phyloP scores from a whole-genome alignment of 2,888 invertebrate genomes.

The Chamaedrilus cognettii region DNA sequence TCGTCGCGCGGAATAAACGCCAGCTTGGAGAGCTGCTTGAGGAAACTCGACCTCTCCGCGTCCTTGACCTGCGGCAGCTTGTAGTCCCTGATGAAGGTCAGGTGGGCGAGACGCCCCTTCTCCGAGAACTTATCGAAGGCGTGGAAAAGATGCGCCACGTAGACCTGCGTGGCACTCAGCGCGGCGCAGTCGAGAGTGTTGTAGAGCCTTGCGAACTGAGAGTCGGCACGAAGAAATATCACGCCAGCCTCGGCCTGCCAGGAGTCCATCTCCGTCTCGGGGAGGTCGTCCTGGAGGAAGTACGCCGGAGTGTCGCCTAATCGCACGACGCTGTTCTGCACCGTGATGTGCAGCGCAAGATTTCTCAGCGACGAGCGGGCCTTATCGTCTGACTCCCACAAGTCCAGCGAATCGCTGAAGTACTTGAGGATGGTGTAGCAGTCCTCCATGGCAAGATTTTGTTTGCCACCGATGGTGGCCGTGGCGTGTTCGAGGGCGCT shows the following conservation, averaged over 20 bases:
- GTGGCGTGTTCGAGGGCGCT: constrained; percentile 27
- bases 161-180: constrained; percentile 34
- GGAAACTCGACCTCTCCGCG: constrained; percentile 28
- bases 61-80: constrained; percentile 33
- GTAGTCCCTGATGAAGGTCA: constrained; percentile 36
- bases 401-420: constrained; percentile 36
- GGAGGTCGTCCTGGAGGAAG: constrained; percentile 38
- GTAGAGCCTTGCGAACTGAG: constrained; percentile 30
- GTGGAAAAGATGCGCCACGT: constrained; percentile 36
- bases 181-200: constrained; percentile 30
- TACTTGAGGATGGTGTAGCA: constrained; percentile 38
- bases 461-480: constrained; percentile 7
- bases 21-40: constrained; percentile 27
- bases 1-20: constrained; percentile 32
- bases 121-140: constrained; percentile 34
- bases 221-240: constrained; percentile 33
- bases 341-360: constrained; percentile 36
- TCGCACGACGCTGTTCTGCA: constrained; percentile 33
- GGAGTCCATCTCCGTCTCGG: constrained; percentile 33
- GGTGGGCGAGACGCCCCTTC: constrained; percentile 32
- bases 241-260: constrained; percentile 35
- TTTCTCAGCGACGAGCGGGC: constrained; percentile 24
- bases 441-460: constrained; percentile 31
- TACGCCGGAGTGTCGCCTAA: constrained; percentile 31
- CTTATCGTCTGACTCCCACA: constrained; percentile 27